Percentiles rank a stretch among this genome's conserved stretches.
Evolutionary conservation across 2,797 vertebrate species (phyloP).

Genomic region (Leptatherina wallacei): DNA sequence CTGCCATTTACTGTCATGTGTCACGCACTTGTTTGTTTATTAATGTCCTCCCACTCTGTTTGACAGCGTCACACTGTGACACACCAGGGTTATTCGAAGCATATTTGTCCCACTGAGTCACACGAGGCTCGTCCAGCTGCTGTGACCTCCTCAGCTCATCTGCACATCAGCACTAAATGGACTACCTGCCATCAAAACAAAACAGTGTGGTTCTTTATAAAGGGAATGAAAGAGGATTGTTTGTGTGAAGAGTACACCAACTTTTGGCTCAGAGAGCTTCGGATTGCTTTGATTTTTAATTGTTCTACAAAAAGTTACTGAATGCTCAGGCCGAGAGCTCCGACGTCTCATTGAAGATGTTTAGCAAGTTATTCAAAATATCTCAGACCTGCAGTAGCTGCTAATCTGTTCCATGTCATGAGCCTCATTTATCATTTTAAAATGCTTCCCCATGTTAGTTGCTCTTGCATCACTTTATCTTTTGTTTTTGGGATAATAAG

Average conservation of each 20-base stretch:
- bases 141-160: slow-evolving; percentile 34
- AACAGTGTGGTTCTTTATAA: slow-evolving; percentile 11
- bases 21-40: slow-evolving; percentile 74
- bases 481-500: no score
- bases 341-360: not conserved
- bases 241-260: slow-evolving; percentile 38
- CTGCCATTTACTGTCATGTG: slow-evolving; percentile 67
- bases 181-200: not conserved
- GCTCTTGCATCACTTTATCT: no score
- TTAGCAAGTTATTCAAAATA: no score
- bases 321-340: not conserved
- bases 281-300: slow-evolving; percentile 71
- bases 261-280: slow-evolving; percentile 39
- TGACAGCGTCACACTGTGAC: slow-evolving; percentile 45
- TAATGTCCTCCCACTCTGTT: slow-evolving; percentile 48
- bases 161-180: not conserved
- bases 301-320: slow-evolving; percentile 56
- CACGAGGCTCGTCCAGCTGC: slow-evolving; percentile 48
- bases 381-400: no score
- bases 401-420: no score
- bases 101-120: slow-evolving; percentile 44
- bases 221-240: slow-evolving; percentile 19
- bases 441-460: no score
- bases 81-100: slow-evolving; percentile 56
- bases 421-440: no score